A percentile compares a stretch with the other conserved stretches of the same genome.
phyloP scores from a whole-genome alignment of 2,797 vertebrate genomes.

The Mormyrus proboscirostris region DNA sequence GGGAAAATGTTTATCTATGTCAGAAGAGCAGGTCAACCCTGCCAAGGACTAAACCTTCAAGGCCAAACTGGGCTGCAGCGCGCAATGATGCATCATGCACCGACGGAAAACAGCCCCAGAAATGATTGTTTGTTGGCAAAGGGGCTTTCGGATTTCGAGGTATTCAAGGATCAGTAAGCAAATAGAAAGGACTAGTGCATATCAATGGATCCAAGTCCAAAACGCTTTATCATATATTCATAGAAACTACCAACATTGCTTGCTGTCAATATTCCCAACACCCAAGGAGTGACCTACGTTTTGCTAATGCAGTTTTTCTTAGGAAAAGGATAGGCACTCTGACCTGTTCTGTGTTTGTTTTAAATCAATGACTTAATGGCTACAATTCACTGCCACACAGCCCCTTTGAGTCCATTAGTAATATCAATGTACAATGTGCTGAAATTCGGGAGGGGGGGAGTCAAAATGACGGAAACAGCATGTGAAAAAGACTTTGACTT shows the following conservation, averaged over 20 bases:
- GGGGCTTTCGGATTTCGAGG: neutral
- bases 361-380: neutral
- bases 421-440: neutral
- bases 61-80: neutral
- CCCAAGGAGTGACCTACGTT: neutral
- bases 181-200: neutral
- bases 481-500: neutral
- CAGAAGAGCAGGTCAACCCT: neutral
- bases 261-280: neutral
- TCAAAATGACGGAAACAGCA: neutral
- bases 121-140: neutral
- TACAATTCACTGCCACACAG: neutral
- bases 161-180: neutral
- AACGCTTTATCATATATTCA: neutral
- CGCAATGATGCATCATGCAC: neutral
- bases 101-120: neutral
- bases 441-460: neutral
- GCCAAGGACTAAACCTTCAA: neutral
- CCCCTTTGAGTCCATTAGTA: neutral
- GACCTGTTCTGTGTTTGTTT: neutral
- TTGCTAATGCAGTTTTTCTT: neutral
- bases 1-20: neutral
- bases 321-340: neutral
- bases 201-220: neutral
- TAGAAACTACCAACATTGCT: neutral